phyloP scores from a whole-genome alignment of 2,113 vertebrate species.

The Leucosticte australis region DNA sequence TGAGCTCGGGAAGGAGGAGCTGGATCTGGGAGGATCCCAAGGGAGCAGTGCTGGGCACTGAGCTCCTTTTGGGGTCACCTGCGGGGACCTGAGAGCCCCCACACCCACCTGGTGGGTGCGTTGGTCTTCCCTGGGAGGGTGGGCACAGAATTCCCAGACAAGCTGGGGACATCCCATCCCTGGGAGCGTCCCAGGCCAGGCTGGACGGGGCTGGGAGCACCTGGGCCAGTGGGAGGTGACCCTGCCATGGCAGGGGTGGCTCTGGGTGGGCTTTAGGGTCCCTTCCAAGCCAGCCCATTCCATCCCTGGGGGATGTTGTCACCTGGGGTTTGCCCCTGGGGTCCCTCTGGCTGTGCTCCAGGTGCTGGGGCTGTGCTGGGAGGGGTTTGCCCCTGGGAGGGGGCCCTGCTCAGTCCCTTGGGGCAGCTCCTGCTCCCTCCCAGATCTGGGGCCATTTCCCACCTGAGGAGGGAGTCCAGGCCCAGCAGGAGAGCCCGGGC shows the following conservation, averaged over 20 bases:
- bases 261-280: neutral
- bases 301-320: fast-evolving
- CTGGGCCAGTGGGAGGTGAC: neutral
- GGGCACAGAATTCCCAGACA: neutral
- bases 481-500: neutral
- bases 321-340: neutral
- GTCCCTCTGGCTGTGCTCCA: neutral
- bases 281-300: neutral
- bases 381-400: neutral
- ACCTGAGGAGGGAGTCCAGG: neutral
- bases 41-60: neutral
- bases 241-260: neutral
- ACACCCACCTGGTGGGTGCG: fast-evolving
- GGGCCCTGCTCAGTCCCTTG: fast-evolving
- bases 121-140: neutral
- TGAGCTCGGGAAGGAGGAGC: neutral
- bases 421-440: neutral
- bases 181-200: neutral
- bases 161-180: neutral
- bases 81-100: neutral
- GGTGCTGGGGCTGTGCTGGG: neutral
- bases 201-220: neutral
- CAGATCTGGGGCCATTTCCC: fast-evolving
- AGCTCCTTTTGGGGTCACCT: neutral
- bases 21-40: neutral